Conservation (phyloP, 2,113 vertebrate genomes). For the Tinamus guttatus region DNA sequence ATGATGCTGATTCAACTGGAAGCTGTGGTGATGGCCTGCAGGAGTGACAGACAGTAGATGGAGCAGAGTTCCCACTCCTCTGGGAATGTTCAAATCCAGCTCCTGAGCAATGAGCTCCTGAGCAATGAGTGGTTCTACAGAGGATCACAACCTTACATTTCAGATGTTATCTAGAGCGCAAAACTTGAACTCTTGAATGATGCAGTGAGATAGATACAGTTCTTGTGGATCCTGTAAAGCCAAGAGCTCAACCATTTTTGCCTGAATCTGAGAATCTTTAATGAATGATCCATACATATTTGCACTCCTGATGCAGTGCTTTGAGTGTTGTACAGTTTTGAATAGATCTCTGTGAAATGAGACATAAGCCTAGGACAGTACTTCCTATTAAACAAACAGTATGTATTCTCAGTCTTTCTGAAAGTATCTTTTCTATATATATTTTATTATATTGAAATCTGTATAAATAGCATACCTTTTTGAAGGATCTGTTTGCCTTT, state of each 20-base stretch:
- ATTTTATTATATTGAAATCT: conserved; percentile 26
- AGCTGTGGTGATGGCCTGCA: neutral
- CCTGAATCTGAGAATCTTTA: neutral
- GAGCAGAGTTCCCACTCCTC: neutral
- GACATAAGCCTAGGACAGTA: neutral
- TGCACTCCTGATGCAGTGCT: neutral
- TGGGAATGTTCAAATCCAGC: neutral
- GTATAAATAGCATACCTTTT: conserved; percentile 52
- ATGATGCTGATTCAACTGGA: neutral
- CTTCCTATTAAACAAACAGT: neutral
- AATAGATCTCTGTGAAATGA: neutral
- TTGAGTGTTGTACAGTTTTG: neutral
- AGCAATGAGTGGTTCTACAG: neutral
- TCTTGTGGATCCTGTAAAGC: neutral
- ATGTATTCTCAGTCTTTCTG: neutral
- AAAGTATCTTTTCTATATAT: neutral
- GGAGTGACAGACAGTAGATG: neutral
- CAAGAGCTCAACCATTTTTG: neutral
- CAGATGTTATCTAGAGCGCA: neutral
- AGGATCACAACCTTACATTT: neutral
- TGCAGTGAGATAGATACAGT: neutral
- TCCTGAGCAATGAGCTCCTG: neutral
- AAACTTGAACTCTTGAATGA: neutral
- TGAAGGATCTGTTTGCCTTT: conserved; percentile 50
- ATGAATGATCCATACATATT: neutral